Evolutionary conservation across 1,140 invertebrate genomes (phyloP).

Genomic region (Drosophila nigrodunni): DNA sequence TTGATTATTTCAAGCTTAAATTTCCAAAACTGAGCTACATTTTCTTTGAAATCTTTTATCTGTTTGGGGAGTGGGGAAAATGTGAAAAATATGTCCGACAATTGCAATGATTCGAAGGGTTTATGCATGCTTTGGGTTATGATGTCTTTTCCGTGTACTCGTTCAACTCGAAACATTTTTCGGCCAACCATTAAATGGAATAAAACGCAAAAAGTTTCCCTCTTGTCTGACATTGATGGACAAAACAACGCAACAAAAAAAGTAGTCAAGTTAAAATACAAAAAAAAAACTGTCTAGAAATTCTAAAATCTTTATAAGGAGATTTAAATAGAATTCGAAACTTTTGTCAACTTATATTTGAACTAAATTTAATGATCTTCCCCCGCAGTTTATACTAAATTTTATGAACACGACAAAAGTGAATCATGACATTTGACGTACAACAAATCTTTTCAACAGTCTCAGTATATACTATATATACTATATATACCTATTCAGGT

Average conservation of each 20-base stretch:
- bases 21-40: background rate
- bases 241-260: background rate
- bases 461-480: background rate
- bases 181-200: background rate
- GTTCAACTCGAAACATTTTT: background rate
- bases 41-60: background rate
- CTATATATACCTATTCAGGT: conserved; percentile 12
- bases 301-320: background rate
- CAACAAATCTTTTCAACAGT: background rate
- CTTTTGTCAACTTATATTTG: background rate
- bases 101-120: conserved; percentile 14
- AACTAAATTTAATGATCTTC: background rate
- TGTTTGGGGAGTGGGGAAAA: background rate
- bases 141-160: conserved; percentile 12
- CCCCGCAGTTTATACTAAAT: conserved; percentile 5
- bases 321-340: background rate
- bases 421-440: conserved; percentile 23
- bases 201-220: background rate
- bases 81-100: conserved; percentile 11
- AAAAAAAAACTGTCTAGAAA: background rate
- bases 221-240: background rate
- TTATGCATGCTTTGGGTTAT: conserved; percentile 5
- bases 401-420: conserved; percentile 29
- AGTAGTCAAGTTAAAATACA: background rate
- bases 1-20: background rate